A percentile compares a stretch with the other conserved stretches of the same genome.
These are phyloP conservation scores for Antitype chi DNA, from an alignment of 2,888 invertebrate genomes.

Conservation along the genomic window DNA sequence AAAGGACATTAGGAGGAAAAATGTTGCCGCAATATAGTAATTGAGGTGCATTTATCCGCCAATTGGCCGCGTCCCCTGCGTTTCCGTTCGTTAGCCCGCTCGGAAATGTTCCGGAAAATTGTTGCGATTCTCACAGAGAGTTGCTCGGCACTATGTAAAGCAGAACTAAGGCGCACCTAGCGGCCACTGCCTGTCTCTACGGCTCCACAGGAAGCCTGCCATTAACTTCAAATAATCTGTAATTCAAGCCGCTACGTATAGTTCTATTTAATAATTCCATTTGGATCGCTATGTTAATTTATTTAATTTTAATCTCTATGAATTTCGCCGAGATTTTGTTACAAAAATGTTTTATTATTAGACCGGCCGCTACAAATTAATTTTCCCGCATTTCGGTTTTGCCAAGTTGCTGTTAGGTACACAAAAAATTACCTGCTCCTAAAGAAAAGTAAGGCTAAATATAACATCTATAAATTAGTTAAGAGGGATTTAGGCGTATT, in stretches of 20 bases:
- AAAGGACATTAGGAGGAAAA: constrained; percentile 83
- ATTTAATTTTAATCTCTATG: constrained; percentile 31
- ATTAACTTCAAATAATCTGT: constrained; percentile 60
- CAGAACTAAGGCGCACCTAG: constrained; percentile 72
- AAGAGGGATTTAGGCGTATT: constrained; percentile 49
- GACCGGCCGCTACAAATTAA: constrained; percentile 32
- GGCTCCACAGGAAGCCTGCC: constrained; percentile 53
- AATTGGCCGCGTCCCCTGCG: constrained; percentile 88
- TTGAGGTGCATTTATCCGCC: constrained; percentile 88
- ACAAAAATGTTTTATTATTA: constrained; percentile 37
- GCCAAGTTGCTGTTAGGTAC: constrained; percentile 28
- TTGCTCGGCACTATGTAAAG: constrained; percentile 78
- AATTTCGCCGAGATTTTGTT: constrained; percentile 32
- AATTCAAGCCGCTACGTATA: constrained; percentile 45
- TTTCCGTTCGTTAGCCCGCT: constrained; percentile 87
- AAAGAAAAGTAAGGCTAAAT: constrained; percentile 34
- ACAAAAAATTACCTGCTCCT: constrained; percentile 41
- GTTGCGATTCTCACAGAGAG: constrained; percentile 83
- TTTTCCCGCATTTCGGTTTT: constrained; percentile 41
- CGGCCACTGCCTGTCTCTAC: constrained; percentile 49
- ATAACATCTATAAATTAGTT: constrained; percentile 55
- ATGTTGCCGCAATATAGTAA: constrained; percentile 87
- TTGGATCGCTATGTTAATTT: constrained; percentile 35
- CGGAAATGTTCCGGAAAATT: constrained; percentile 89
- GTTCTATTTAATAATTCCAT: constrained; percentile 40